phyloP scores from a whole-genome alignment of 2,797 vertebrate species.

The Erethizon dorsatum region DNA sequence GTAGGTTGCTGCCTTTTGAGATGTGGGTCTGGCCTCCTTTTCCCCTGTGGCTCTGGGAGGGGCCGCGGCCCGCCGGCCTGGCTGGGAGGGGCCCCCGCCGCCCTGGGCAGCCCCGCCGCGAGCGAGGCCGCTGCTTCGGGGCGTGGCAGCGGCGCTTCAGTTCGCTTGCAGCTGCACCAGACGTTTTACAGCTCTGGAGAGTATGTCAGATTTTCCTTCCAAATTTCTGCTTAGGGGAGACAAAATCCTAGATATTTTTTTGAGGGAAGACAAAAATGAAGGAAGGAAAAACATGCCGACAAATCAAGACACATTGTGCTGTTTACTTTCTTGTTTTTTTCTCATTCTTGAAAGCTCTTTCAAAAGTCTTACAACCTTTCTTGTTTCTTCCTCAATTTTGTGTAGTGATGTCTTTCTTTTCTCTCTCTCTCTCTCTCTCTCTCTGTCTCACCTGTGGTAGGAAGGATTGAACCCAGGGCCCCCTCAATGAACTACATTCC shows the following conservation, averaged over 20 bases:
- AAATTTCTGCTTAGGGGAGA: conserved; percentile 60
- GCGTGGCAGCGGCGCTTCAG: conserved; percentile 36
- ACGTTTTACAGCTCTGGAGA: conserved; percentile 39
- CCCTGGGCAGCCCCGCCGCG: conserved; percentile 67
- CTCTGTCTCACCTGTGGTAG: background rate
- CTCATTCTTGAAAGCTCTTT: background rate
- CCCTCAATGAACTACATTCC: background rate
- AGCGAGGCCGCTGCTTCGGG: conserved; percentile 47
- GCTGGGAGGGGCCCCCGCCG: conserved; percentile 74
- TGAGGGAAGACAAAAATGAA: background rate
- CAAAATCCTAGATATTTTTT: conserved; percentile 51
- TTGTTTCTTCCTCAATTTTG: background rate
- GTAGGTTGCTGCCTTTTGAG: conserved; percentile 80
- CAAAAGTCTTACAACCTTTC: conserved; percentile 20
- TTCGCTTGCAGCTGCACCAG: background rate
- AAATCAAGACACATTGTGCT: background rate
- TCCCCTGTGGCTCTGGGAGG: conserved; percentile 76
- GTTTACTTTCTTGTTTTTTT: conserved; percentile 34
- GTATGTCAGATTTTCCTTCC: conserved; percentile 67
- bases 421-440: too few species aligned
- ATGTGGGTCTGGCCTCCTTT: conserved; percentile 79
- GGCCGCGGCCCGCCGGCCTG: conserved; percentile 26
- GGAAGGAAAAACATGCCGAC: background rate
- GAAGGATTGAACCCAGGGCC: background rate
- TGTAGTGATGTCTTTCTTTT: background rate